Evolutionary conservation across 2,797 vertebrate genomes (phyloP).

Genomic region (Perodicticus potto): DNA sequence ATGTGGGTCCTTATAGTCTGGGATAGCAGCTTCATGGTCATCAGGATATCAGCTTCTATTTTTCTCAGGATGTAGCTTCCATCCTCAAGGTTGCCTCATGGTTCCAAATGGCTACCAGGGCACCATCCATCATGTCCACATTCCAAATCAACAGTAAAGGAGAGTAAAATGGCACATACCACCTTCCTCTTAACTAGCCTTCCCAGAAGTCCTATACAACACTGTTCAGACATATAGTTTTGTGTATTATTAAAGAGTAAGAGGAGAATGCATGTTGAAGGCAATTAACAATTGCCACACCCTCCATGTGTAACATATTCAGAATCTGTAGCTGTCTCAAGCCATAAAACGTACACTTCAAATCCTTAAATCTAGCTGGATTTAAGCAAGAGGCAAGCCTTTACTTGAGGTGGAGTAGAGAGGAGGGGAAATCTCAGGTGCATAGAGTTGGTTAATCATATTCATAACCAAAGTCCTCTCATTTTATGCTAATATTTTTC

Average conservation of each 20-base stretch:
- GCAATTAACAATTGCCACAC: background rate
- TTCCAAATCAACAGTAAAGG: background rate
- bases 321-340: background rate
- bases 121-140: background rate
- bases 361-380: background rate
- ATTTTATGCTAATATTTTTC: constrained; percentile 37
- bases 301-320: background rate
- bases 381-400: background rate
- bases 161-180: background rate
- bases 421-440: background rate
- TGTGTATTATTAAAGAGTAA: background rate
- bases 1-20: background rate
- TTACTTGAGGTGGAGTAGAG: background rate
- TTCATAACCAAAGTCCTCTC: background rate
- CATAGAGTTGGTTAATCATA: background rate
- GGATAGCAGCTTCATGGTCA: background rate
- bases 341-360: background rate
- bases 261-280: background rate
- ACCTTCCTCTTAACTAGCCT: background rate
- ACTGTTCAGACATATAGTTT: background rate
- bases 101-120: background rate
- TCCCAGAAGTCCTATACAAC: background rate
- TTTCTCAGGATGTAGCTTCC: background rate
- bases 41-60: background rate
- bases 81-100: background rate